Percentiles rank a stretch among this genome's conserved stretches.
phyloP scores from a whole-genome alignment of 2,113 vertebrate genomes.

The Apaloderma vittatum region DNA sequence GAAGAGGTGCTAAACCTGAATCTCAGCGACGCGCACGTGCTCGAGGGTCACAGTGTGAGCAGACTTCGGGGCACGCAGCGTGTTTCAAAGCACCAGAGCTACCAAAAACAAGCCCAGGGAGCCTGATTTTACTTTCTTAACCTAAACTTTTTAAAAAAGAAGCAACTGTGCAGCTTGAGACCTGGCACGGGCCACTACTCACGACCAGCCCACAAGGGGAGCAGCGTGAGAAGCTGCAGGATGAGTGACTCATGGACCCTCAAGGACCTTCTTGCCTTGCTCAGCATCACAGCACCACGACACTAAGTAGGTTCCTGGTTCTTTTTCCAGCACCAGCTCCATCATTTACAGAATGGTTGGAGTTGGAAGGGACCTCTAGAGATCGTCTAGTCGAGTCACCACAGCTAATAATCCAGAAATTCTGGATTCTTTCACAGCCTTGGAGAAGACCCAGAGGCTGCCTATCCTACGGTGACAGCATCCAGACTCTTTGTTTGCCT shows the following conservation, averaged over 20 bases:
- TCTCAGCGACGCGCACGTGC: neutral
- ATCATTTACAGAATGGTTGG: accelerated
- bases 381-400: too few relatives aligned
- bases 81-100: neutral
- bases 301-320: neutral
- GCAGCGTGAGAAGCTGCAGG: neutral
- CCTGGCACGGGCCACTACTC: neutral
- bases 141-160: neutral
- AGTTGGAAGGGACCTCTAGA: too few relatives aligned
- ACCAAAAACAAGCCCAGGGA: neutral
- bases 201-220: too few relatives aligned
- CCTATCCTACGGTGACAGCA: neutral
- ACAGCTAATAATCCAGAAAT: neutral
- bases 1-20: neutral
- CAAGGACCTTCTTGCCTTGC: neutral
- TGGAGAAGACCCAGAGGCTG: neutral
- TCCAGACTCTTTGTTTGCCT: neutral
- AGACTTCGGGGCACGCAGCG: neutral
- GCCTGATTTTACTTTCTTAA: neutral
- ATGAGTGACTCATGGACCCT: neutral
- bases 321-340: neutral
- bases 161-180: neutral
- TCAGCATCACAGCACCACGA: neutral
- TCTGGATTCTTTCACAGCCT: neutral
- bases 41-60: neutral